These are phyloP conservation scores for Kryptolebias ocellatus DNA, from an alignment of 2,797 vertebrate genomes.

Conservation along the genomic window DNA sequence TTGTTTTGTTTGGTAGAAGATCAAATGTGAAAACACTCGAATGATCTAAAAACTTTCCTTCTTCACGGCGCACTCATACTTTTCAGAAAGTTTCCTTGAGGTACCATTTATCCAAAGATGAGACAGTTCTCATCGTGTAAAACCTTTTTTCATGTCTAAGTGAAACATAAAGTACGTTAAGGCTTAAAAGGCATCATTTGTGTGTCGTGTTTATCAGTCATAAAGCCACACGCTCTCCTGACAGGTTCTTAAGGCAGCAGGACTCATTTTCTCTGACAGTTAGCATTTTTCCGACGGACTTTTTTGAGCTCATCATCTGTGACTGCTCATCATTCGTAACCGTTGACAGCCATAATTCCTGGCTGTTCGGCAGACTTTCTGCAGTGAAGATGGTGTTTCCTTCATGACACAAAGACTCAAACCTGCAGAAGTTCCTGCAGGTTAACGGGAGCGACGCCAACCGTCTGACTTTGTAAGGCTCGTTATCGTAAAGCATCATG, in stretches of 20 bases:
- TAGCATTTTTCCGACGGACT: conserved; percentile 30
- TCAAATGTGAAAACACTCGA: conserved; percentile 3
- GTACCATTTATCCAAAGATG: conserved; percentile 26
- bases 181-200: conserved; percentile 19
- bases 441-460: neutral
- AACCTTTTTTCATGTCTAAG: conserved; percentile 21
- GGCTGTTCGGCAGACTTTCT: conserved; percentile 34
- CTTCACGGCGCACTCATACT: neutral
- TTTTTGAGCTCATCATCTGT: conserved; percentile 36
- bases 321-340: conserved; percentile 42
- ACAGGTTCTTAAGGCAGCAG: conserved; percentile 26
- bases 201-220: conserved; percentile 43
- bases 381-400: conserved; percentile 10
- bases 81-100: conserved; percentile 11
- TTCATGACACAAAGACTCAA: conserved; percentile 1
- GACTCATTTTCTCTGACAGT: conserved; percentile 48
- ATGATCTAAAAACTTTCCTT: conserved; percentile 1
- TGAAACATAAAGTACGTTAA: conserved; percentile 25
- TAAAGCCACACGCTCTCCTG: conserved; percentile 22
- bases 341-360: conserved; percentile 30
- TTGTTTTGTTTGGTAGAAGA: too few species aligned
- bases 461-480: neutral
- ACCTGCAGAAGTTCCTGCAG: conserved; percentile 16
- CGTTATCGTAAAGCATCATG: neutral
- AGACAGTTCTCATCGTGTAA: conserved; percentile 18